phyloP scores from a whole-genome alignment of 1,140 invertebrate species.

The Steinernema feltiae region DNA sequence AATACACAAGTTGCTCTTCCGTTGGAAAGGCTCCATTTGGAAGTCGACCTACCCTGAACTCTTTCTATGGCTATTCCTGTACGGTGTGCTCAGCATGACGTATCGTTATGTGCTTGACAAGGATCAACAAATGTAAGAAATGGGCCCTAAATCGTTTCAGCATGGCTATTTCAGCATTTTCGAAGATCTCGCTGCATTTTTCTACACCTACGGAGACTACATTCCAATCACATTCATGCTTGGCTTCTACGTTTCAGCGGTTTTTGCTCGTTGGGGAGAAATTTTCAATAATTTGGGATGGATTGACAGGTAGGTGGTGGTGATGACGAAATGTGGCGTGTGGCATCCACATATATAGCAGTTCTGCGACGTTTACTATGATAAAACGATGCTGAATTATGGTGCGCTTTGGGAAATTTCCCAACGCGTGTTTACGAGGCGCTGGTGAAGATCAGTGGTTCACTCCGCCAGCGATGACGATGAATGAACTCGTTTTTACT shows the following conservation, averaged over 20 bases:
- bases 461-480: too few relatives aligned
- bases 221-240: constrained; percentile 56
- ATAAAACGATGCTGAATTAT: too few relatives aligned
- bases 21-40: constrained; percentile 63
- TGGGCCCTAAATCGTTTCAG: neutral
- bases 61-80: constrained; percentile 35
- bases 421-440: too few relatives aligned
- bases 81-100: constrained; percentile 33
- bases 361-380: too few relatives aligned
- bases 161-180: constrained; percentile 38
- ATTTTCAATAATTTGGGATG: constrained; percentile 54
- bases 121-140: constrained; percentile 37
- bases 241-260: constrained; percentile 54
- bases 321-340: neutral
- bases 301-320: constrained; percentile 47
- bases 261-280: constrained; percentile 49
- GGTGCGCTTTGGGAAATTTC: too few relatives aligned
- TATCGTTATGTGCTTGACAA: constrained; percentile 37
- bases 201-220: constrained; percentile 48
- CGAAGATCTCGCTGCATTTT: constrained; percentile 49
- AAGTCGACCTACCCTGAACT: constrained; percentile 51
- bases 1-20: constrained; percentile 42
- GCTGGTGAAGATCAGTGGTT: too few relatives aligned
- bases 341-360: too few relatives aligned
- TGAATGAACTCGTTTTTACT: too few relatives aligned